These are phyloP conservation scores for Drosophila ustulata DNA, from an alignment of 2,888 invertebrate species.

Conservation along the genomic window DNA sequence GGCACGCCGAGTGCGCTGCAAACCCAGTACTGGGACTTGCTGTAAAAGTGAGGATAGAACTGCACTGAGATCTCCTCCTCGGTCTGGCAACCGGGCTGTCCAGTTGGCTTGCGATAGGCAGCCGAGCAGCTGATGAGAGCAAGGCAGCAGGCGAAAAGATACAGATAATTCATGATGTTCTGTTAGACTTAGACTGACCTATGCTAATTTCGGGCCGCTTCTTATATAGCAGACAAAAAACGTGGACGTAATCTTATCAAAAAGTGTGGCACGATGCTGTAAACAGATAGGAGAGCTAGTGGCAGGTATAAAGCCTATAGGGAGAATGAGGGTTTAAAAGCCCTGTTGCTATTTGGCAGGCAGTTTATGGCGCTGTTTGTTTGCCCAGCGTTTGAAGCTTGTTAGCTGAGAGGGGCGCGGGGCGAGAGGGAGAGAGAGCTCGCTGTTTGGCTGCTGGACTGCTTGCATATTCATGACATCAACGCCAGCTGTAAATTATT, in stretches of 20 bases:
- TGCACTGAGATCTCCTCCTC: constrained; percentile 56
- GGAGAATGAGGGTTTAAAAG: constrained; percentile 3
- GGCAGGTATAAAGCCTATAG: not conserved
- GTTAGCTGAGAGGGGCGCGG: constrained; percentile 23
- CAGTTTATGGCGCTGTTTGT: constrained; percentile 72
- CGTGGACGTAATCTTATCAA: constrained; percentile 54
- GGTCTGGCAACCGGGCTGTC: constrained; percentile 72
- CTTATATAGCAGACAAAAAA: constrained; percentile 48
- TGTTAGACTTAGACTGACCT: constrained; percentile 52
- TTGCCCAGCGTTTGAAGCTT: constrained; percentile 43
- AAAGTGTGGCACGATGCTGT: constrained; percentile 39
- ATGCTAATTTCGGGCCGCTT: constrained; percentile 30
- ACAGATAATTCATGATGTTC: constrained; percentile 54
- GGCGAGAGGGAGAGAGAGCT: not conserved
- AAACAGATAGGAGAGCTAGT: constrained; percentile 18
- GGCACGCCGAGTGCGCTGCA: constrained; percentile 59
- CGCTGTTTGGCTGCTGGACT: constrained; percentile 10
- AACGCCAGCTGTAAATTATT: constrained; percentile 72
- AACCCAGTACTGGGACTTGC: constrained; percentile 64
- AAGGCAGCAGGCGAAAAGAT: constrained; percentile 39
- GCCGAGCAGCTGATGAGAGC: constrained; percentile 25
- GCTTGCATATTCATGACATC: constrained; percentile 75
- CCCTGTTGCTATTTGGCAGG: constrained; percentile 45
- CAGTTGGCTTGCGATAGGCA: constrained; percentile 47
- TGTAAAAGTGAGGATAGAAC: constrained; percentile 55